Conservation (phyloP, 2,113 vertebrate genomes). For the Lagopus muta region DNA sequence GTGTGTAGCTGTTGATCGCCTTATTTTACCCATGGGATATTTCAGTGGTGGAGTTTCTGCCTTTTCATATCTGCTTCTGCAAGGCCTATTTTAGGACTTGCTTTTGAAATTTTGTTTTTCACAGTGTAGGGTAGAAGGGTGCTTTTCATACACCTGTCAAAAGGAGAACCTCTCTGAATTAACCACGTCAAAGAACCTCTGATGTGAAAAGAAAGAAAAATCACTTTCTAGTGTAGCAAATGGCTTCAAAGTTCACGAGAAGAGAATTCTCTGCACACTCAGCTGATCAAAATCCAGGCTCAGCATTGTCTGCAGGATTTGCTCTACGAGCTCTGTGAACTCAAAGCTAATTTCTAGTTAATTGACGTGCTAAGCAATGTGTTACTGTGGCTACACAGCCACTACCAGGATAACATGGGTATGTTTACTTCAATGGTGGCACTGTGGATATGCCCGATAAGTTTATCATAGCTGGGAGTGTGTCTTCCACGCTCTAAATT, state of each 20-base stretch:
- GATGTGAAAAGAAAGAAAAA: not conserved
- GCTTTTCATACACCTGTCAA: not conserved
- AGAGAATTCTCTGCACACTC: not conserved
- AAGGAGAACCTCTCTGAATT: not conserved
- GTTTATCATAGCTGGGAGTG: not conserved
- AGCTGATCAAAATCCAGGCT: not conserved
- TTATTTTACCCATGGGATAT: not conserved
- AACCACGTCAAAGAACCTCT: too few species aligned
- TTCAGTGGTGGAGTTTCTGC: not conserved
- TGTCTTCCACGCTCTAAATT: not conserved
- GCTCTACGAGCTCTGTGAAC: not conserved
- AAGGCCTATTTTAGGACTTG: not conserved
- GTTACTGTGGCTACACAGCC: not conserved
- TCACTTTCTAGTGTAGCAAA: not conserved
- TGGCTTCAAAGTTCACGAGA: not conserved
- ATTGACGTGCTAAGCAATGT: not conserved
- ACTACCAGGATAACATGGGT: not conserved
- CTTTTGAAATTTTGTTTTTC: not conserved
- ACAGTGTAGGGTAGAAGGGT: fast-evolving
- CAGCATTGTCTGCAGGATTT: not conserved
- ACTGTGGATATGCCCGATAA: not conserved
- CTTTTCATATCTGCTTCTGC: not conserved
- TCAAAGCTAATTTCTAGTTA: not conserved
- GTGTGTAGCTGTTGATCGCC: not conserved
- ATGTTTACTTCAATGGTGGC: not conserved